Evolutionary conservation across 2,888 invertebrate species (phyloP), one percentile per base, ranked within the genome.

Genomic region (Caenorhabditis sinica): DNA sequence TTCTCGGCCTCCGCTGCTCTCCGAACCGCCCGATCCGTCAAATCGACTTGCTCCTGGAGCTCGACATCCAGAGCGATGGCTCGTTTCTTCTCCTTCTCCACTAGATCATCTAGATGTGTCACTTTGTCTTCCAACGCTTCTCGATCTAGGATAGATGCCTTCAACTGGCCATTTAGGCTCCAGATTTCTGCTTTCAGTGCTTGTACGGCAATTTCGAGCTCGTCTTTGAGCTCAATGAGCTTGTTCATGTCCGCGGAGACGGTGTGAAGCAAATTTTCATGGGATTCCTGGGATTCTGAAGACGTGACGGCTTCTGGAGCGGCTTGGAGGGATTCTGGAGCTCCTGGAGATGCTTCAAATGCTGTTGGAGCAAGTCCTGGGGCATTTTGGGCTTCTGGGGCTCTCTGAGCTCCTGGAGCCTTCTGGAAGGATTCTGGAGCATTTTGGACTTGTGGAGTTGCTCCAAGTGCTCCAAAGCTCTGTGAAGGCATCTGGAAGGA

Each of bases 121-220:
- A 89, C 82, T 33, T 82, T 72, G 20, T 87, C 87, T 60, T 86
- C 81, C 3, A 88, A 69, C 17, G 68, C 49, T 33, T 88, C 88
- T 33, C 88, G 45, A 68, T 88, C 88, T 58, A 88, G 51, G 45
- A 88, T 81, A 8, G 86, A 86, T 15, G 87, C 89, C 75, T 90
- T 90, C 72, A 92, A 72, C 53, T 91, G 88, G 28, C 88, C 88
- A 74, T 92, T 92, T 6, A 92, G 85, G 6, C 89, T 77, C 92
- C 91, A 92, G 30, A 92, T 88, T 76, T 91, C 91, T 23, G 88
- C 90, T 80, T 90, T 89, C 23, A 91, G 82, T 5, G 89, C 87
- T 65, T 88, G 86, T 0, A 91, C 90, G 2, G 91, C 90, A 13
- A 79, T 89, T 74, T 91, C 91, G 56, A 91, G 85, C 49, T 90